A percentile compares a stretch with the other conserved stretches of the same genome.
Conservation (phyloP, 2,888 invertebrate species). For the Malacosoma neustria region DNA sequence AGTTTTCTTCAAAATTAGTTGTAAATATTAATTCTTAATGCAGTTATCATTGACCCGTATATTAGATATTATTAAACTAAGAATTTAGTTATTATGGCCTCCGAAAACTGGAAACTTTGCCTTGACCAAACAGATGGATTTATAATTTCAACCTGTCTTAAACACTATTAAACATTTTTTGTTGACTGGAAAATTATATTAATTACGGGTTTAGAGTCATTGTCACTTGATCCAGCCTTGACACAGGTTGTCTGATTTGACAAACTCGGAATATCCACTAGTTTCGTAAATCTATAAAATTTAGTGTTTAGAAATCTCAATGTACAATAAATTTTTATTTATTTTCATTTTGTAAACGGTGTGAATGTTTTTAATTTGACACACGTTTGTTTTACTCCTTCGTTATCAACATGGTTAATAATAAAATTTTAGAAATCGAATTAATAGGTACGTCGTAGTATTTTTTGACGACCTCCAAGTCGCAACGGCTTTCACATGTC, state of each 20-base stretch:
- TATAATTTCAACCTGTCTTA: conserved; percentile 15
- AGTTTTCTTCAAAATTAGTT: too few species aligned
- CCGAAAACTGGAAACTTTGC: conserved; percentile 4
- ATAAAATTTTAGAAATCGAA: too few species aligned
- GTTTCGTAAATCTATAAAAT: conserved; percentile 3
- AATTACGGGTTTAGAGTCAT: conserved; percentile 17
- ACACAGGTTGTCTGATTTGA: conserved; percentile 14
- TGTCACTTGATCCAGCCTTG: conserved; percentile 15
- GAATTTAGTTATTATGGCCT: not conserved
- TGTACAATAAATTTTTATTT: not conserved
- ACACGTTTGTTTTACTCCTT: too few species aligned
- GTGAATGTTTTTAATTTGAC: too few species aligned
- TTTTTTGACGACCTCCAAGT: too few species aligned
- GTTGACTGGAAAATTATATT: conserved; percentile 7
- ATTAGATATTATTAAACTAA: not conserved
- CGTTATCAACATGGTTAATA: too few species aligned
- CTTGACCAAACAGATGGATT: conserved; percentile 22
- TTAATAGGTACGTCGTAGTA: too few species aligned
- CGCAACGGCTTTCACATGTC: too few species aligned
- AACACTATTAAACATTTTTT: conserved; percentile 10
- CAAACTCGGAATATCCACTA: conserved; percentile 3
- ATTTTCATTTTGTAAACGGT: too few species aligned
- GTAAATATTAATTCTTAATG: not conserved
- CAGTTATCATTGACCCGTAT: not conserved
- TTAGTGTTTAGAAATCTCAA: not conserved